Conservation (phyloP, 2,113 vertebrate species). For the Eulacestoma nigropectus region DNA sequence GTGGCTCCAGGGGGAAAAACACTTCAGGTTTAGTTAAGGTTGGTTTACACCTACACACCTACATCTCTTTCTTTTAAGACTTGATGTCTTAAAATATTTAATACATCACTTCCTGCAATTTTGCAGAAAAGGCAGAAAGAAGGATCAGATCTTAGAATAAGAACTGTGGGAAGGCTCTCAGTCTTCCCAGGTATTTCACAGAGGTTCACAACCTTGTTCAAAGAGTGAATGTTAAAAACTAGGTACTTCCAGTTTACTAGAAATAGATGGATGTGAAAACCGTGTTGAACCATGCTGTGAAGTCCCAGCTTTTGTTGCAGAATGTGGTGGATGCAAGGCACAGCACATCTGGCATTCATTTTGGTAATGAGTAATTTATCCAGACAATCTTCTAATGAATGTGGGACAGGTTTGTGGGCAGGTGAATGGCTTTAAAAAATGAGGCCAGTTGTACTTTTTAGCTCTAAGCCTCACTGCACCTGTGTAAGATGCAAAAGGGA, state of each 20-base stretch:
- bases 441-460: not conserved
- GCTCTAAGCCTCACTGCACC: not conserved
- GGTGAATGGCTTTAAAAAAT: not conserved
- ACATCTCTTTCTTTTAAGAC: not conserved
- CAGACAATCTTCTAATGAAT: not conserved
- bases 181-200: not conserved
- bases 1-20: too few relatives aligned
- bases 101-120: not conserved
- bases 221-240: not conserved
- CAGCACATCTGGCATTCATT: not conserved
- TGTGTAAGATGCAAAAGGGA: not conserved
- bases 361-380: not conserved
- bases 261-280: not conserved
- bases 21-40: too few relatives aligned
- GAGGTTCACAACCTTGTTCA: not conserved
- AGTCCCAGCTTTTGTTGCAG: not conserved
- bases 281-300: too few relatives aligned
- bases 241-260: not conserved
- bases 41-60: not conserved
- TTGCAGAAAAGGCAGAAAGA: not conserved
- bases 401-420: not conserved
- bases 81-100: not conserved
- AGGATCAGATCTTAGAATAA: not conserved
- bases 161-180: not conserved
- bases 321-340: not conserved